phyloP scores from a whole-genome alignment of 1,140 invertebrate species.

The Halyomorpha halys region DNA sequence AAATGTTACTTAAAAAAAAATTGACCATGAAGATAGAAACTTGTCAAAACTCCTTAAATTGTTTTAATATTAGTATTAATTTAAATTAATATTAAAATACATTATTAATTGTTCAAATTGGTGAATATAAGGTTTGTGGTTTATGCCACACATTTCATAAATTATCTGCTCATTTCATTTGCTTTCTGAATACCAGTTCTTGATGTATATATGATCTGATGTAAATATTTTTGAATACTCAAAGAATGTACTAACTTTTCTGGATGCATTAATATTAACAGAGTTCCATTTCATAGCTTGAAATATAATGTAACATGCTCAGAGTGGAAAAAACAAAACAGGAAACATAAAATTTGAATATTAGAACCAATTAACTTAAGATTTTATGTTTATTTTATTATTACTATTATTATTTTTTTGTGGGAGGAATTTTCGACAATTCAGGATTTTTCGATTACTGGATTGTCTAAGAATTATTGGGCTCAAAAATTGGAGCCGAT shows the following conservation, averaged over 20 bases:
- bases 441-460: neutral
- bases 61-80: no score
- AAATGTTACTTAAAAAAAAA: no score
- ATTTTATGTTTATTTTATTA: no score
- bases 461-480: neutral
- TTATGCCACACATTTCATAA: no score
- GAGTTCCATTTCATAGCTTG: neutral
- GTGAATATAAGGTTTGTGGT: no score
- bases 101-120: no score
- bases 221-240: neutral
- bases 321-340: neutral
- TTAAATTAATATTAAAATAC: no score
- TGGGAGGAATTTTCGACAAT: neutral
- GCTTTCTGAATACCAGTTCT: neutral
- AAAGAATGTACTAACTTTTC: constrained; percentile 6
- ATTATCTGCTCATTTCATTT: neutral
- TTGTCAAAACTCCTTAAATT: no score
- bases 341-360: neutral
- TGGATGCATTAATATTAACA: constrained; percentile 9
- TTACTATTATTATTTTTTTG: no score
- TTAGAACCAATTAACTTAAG: neutral
- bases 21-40: no score
- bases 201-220: neutral
- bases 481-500: neutral
- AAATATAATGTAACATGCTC: neutral